Conservation (phyloP, 2,888 invertebrate species). For the Lottia scabra region DNA sequence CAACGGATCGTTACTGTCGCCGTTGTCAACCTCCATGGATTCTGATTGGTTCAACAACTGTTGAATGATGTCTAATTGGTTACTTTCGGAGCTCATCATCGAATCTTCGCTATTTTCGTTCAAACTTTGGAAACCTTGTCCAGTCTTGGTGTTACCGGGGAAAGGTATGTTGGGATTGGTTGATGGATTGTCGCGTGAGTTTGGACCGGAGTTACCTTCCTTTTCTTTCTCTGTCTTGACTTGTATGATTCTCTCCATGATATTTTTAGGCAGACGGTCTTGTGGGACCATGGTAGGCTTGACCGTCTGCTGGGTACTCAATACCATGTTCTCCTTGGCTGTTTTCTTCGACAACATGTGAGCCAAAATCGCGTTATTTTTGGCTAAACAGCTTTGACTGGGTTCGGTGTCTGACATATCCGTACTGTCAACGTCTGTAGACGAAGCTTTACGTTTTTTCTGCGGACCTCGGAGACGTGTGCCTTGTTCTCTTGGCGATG, state of each 20-base stretch:
- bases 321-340: slow-evolving; percentile 50
- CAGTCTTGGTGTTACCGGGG: slow-evolving; percentile 40
- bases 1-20: slow-evolving; percentile 68
- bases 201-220: slow-evolving; percentile 36
- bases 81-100: slow-evolving; percentile 19
- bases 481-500: slow-evolving; percentile 33
- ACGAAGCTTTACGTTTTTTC: slow-evolving; percentile 47
- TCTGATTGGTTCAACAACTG: slow-evolving; percentile 34
- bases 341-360: slow-evolving; percentile 58
- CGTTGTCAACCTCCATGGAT: slow-evolving; percentile 38
- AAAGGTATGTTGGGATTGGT: slow-evolving; percentile 43
- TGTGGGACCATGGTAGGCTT: slow-evolving; percentile 73
- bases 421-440: slow-evolving; percentile 45
- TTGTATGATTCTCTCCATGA: slow-evolving; percentile 47
- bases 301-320: slow-evolving; percentile 53
- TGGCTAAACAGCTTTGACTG: slow-evolving; percentile 39
- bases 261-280: slow-evolving; percentile 65
- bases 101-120: slow-evolving; percentile 17
- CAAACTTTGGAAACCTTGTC: neutral
- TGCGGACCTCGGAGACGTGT: slow-evolving; percentile 30
- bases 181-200: slow-evolving; percentile 42
- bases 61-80: slow-evolving; percentile 36
- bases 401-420: slow-evolving; percentile 39
- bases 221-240: slow-evolving; percentile 15
- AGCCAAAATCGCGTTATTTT: slow-evolving; percentile 60